Conservation (phyloP, 2,113 vertebrate genomes). For the Uria lomvia region DNA sequence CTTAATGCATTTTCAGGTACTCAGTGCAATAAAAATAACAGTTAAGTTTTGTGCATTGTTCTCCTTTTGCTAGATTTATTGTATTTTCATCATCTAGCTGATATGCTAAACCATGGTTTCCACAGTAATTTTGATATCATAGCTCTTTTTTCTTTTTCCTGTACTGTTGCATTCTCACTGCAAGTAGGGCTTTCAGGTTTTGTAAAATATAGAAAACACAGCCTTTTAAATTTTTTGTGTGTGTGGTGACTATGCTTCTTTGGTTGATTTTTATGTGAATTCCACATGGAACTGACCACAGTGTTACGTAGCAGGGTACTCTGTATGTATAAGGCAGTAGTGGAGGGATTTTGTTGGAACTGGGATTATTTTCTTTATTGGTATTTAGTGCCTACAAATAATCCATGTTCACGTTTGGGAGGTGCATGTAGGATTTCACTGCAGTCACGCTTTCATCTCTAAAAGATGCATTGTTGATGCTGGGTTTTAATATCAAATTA, state of each 20-base stretch:
- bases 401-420: background rate
- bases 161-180: background rate
- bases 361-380: background rate
- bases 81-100: background rate
- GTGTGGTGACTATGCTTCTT: rapidly evolving
- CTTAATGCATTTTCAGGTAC: background rate
- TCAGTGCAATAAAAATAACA: background rate
- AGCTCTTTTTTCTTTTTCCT: background rate
- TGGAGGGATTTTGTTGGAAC: background rate
- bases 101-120: background rate
- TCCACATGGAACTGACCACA: background rate
- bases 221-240: background rate
- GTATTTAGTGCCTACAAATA: background rate
- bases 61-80: background rate
- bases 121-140: background rate
- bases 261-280: background rate
- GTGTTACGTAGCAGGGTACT: background rate
- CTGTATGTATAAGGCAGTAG: background rate
- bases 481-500: background rate
- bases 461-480: background rate
- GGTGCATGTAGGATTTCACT: background rate
- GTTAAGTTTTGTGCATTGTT: background rate
- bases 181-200: background rate
- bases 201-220: background rate
- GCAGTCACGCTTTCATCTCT: background rate